Percentiles rank a stretch among this genome's conserved stretches.
Conservation (phyloP, 2,797 vertebrate species). For the Natrix natrix region DNA sequence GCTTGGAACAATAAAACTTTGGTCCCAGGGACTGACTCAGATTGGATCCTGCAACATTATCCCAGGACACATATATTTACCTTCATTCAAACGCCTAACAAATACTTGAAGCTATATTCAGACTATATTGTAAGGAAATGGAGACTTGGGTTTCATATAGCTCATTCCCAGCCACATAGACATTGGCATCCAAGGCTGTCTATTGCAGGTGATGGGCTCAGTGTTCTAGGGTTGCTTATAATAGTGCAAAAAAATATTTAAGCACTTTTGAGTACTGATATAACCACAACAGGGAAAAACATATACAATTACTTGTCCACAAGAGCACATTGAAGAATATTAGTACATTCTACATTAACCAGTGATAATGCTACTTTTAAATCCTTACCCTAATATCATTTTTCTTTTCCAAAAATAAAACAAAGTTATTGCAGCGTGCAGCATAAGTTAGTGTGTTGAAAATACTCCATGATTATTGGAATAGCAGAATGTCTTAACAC, state of each 20-base stretch:
- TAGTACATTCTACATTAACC: background rate
- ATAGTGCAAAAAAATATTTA: background rate
- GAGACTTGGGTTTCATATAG: background rate
- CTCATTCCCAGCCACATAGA: background rate
- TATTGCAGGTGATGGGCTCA: background rate
- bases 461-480: background rate
- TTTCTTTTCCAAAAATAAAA: background rate
- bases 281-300: background rate
- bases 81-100: background rate
- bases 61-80: background rate
- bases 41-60: background rate
- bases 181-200: background rate
- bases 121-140: background rate
- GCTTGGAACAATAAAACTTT: background rate
- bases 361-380: background rate
- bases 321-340: background rate
- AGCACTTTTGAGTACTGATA: background rate
- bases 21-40: background rate
- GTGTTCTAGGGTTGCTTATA: background rate
- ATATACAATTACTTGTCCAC: background rate
- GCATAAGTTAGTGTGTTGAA: background rate
- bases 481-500: background rate
- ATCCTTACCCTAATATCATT: background rate
- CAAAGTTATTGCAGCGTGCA: background rate
- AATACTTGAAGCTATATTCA: background rate